phyloP scores from a whole-genome alignment of 2,888 invertebrate species.

The Apamea epomidion region DNA sequence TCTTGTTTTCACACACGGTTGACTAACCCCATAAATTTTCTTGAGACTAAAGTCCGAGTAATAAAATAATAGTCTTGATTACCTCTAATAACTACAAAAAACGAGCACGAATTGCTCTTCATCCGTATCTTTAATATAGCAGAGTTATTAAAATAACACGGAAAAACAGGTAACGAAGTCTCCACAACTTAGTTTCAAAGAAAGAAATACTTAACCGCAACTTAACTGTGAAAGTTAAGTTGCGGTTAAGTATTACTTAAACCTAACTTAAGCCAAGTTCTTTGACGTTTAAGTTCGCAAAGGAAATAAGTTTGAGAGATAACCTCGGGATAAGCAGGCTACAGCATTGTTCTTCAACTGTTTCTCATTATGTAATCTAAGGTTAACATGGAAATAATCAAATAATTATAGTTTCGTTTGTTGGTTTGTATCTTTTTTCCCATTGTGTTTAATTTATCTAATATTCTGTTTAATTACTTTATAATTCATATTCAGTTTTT shows the following conservation, averaged over 20 bases:
- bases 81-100: conserved; percentile 31
- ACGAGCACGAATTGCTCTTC: conserved; percentile 22
- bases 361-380: conserved; percentile 63
- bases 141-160: conserved; percentile 38
- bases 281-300: conserved; percentile 52
- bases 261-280: conserved; percentile 43
- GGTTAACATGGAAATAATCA: conserved; percentile 58
- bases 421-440: conserved; percentile 26
- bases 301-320: conserved; percentile 64
- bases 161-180: conserved; percentile 52
- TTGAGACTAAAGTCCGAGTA: neutral
- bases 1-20: neutral
- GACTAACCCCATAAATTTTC: conserved; percentile 24
- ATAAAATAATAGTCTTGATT: conserved; percentile 17
- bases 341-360: conserved; percentile 63
- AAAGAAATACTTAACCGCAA: too few relatives aligned
- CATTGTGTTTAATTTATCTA: conserved; percentile 38
- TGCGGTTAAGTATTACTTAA: conserved; percentile 49
- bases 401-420: conserved; percentile 48
- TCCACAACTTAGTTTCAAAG: conserved; percentile 38
- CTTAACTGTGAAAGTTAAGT: conserved; percentile 39
- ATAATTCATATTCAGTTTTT: conserved; percentile 6
- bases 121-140: conserved; percentile 14
- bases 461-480: conserved; percentile 16
- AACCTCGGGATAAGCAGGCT: conserved; percentile 59